These are phyloP conservation scores for Paralichthys olivaceus DNA, from an alignment of 2,113 vertebrate genomes.

Conservation along the genomic window DNA sequence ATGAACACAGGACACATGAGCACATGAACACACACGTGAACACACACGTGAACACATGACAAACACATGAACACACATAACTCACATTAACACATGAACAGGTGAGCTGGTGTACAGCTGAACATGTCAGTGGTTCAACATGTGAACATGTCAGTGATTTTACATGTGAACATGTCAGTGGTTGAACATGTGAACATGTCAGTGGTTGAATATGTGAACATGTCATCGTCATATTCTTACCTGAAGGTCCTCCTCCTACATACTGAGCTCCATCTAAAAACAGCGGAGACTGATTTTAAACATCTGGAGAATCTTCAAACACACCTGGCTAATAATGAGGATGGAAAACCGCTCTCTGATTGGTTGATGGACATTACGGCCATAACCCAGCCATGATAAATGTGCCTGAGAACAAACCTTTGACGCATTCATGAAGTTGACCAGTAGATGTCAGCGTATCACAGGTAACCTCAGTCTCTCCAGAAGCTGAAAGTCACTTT, in stretches of 20 bases:
- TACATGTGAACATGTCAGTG: too few species aligned
- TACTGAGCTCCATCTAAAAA: conserved; percentile 61
- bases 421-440: background rate
- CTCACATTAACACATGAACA: too few species aligned
- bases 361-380: background rate
- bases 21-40: background rate
- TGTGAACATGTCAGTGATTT: too few species aligned
- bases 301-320: too few species aligned
- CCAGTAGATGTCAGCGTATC: conserved; percentile 59
- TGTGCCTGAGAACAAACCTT: background rate
- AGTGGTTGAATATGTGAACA: too few species aligned
- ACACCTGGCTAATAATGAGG: background rate
- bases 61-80: background rate
- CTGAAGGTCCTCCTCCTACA: conserved; percentile 61
- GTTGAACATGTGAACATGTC: too few species aligned
- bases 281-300: background rate
- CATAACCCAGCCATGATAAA: background rate
- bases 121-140: too few species aligned
- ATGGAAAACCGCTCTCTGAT: background rate
- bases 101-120: too few species aligned
- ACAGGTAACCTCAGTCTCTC: background rate
- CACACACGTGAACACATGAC: background rate
- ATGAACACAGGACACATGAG: background rate
- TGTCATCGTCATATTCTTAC: conserved; percentile 30
- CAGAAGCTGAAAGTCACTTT: too few species aligned